A percentile compares a stretch with the other conserved stretches of the same genome.
phyloP scores from a whole-genome alignment of 2,797 vertebrate genomes.

The Gallinago nigripennis region DNA sequence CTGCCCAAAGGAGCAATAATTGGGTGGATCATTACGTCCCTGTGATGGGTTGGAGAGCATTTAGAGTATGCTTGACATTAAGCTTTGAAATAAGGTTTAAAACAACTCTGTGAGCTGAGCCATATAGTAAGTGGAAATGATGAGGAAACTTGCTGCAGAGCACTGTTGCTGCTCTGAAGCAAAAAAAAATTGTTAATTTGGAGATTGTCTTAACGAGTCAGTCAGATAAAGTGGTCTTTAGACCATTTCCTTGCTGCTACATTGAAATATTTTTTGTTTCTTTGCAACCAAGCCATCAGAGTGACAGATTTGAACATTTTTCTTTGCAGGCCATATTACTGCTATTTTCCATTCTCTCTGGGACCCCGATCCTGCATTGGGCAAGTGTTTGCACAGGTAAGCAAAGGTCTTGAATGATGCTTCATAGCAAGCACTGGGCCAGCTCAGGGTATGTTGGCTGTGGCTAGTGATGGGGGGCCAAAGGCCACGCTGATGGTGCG shows the following conservation, averaged over 20 bases:
- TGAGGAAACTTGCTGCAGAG: accelerated
- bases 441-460: neutral
- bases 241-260: neutral
- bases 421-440: neutral
- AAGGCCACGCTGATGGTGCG: neutral
- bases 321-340: conserved; percentile 85
- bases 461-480: neutral
- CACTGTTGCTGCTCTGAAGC: neutral
- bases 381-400: conserved; percentile 90
- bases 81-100: neutral
- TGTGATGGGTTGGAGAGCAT: neutral
- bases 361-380: conserved; percentile 89
- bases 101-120: neutral
- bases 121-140: neutral
- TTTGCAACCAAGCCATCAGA: neutral
- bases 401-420: neutral
- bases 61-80: neutral
- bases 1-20: neutral
- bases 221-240: neutral
- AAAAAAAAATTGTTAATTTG: neutral
- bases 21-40: accelerated
- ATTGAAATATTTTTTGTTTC: neutral
- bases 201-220: neutral
- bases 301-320: neutral
- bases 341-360: conserved; percentile 90